Evolutionary conservation across 2,797 vertebrate genomes (phyloP).

Genomic region (Huso huso): DNA sequence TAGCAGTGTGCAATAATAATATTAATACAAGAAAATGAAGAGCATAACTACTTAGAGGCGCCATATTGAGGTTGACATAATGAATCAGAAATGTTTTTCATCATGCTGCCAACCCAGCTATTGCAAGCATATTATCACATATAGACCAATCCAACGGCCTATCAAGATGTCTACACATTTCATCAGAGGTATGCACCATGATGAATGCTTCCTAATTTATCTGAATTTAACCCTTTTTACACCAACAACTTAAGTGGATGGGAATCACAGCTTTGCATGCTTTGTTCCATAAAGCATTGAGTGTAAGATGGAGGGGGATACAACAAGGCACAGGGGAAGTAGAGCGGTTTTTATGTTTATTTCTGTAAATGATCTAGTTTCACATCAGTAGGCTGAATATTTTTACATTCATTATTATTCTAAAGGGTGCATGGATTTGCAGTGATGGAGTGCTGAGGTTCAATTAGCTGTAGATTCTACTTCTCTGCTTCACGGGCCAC

Average conservation of each 20-base stretch:
- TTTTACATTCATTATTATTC: constrained; percentile 61
- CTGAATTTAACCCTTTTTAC: neutral
- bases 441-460: neutral
- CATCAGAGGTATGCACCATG: neutral
- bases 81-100: neutral
- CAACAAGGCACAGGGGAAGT: neutral
- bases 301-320: constrained; percentile 8
- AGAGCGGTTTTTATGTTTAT: constrained; percentile 32
- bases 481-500: too few relatives aligned
- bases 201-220: neutral
- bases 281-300: constrained; percentile 7
- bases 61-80: neutral
- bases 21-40: constrained; percentile 5
- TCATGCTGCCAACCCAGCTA: neutral
- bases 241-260: constrained; percentile 1
- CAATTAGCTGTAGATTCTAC: too few relatives aligned
- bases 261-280: constrained; percentile 1
- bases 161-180: too few relatives aligned
- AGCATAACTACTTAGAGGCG: neutral
- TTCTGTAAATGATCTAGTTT: constrained; percentile 50
- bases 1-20: neutral
- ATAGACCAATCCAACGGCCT: too few relatives aligned
- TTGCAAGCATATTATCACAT: neutral
- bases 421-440: constrained; percentile 37
- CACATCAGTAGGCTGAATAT: constrained; percentile 43